Percentiles rank a stretch among this genome's conserved stretches.
Conservation (phyloP, 1,140 invertebrate species). For the Marisa cornuarietis region DNA sequence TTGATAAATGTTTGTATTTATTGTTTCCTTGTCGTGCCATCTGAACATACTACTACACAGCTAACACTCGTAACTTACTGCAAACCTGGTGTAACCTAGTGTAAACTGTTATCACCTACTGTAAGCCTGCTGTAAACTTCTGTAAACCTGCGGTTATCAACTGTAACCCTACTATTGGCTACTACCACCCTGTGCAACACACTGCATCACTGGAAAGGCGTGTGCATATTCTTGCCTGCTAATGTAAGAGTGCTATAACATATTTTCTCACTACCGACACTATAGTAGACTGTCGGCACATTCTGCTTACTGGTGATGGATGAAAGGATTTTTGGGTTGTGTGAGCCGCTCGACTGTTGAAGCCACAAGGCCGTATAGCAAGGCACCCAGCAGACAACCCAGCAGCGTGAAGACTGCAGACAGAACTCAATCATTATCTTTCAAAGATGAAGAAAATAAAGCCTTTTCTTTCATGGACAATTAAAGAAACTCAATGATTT, state of each 20-base stretch:
- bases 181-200: no score
- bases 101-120: no score
- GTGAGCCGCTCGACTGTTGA: slow-evolving; percentile 31
- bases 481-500: not conserved
- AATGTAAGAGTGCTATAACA: not conserved
- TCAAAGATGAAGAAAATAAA: not conserved
- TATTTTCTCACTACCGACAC: not conserved
- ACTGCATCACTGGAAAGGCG: no score
- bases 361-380: slow-evolving; percentile 50
- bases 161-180: no score
- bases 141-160: no score
- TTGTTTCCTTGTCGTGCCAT: no score
- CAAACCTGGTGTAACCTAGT: no score
- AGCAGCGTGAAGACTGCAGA: slow-evolving; percentile 50
- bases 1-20: no score
- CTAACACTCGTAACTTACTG: no score
- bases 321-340: slow-evolving; percentile 36
- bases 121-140: no score
- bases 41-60: no score
- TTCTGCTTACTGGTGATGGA: slow-evolving; percentile 38
- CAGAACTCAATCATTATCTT: not conserved
- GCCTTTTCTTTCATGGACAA: not conserved
- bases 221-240: no score
- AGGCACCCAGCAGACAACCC: slow-evolving; percentile 47
- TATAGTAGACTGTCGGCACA: not conserved